Percentiles rank a stretch among this genome's conserved stretches.
phyloP scores from a whole-genome alignment of 1,140 invertebrate genomes.

The Rhopalosiphum padi region DNA sequence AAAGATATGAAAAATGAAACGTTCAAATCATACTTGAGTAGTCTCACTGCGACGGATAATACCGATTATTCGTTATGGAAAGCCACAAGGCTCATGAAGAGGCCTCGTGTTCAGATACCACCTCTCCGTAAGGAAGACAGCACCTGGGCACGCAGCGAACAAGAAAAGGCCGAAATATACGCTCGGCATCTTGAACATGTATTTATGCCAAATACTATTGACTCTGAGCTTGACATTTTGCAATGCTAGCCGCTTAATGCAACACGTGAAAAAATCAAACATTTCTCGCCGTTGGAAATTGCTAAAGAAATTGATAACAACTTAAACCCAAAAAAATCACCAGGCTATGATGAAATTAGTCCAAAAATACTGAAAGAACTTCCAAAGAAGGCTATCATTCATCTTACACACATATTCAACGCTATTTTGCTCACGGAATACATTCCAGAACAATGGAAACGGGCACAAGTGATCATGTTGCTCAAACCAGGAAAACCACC shows the following conservation, averaged over 20 bases:
- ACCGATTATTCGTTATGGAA: conserved; percentile 60
- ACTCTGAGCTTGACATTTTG: background rate
- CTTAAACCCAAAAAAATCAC: no score
- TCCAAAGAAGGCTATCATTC: background rate
- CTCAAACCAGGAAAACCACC: no score
- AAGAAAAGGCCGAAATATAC: conserved; percentile 60
- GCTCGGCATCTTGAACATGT: conserved; percentile 31
- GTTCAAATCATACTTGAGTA: background rate
- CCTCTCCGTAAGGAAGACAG: conserved; percentile 51
- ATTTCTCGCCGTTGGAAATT: background rate
- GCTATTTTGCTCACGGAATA: background rate
- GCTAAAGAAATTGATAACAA: no score
- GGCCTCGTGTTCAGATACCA: background rate
- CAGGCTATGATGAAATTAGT: background rate
- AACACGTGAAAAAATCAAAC: background rate
- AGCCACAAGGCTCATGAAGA: conserved; percentile 59
- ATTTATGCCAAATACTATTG: conserved; percentile 26
- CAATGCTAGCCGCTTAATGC: background rate
- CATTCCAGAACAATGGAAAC: no score
- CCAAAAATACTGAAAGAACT: background rate
- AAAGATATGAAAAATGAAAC: background rate
- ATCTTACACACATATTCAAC: background rate
- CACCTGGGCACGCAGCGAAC: conserved; percentile 57
- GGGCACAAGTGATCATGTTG: no score
- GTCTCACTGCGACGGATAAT: background rate